phyloP scores from a whole-genome alignment of 2,888 invertebrate genomes.

The Dasysyrphus albostriatus region DNA sequence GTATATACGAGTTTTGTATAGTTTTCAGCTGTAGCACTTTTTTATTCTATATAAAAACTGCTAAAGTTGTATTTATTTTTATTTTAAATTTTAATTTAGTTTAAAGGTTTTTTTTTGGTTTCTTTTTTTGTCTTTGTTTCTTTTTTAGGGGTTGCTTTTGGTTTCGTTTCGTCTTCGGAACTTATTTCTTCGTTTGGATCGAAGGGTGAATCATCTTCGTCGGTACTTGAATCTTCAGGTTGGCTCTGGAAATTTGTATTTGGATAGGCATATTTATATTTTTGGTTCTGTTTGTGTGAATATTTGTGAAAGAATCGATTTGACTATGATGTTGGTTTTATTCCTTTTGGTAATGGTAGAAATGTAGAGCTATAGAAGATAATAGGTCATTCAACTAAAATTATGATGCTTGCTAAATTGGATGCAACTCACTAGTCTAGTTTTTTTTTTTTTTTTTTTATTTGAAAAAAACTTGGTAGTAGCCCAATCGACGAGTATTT shows the following conservation, averaged over 20 bases:
- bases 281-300: constrained; percentile 23
- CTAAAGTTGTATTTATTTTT: constrained; percentile 1
- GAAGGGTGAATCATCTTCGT: constrained; percentile 82
- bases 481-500: constrained; percentile 1
- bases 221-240: constrained; percentile 83
- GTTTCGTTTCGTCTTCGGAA: constrained; percentile 77
- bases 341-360: constrained; percentile 19
- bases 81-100: constrained; percentile 28
- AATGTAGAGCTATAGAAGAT: constrained; percentile 37
- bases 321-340: neutral
- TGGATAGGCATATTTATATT: constrained; percentile 24
- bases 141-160: constrained; percentile 43
- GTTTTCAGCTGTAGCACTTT: constrained; percentile 46
- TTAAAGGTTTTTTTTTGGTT: constrained; percentile 2
- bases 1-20: neutral
- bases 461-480: too few relatives aligned
- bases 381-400: constrained; percentile 28
- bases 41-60: constrained; percentile 35
- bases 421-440: neutral
- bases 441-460: too few relatives aligned
- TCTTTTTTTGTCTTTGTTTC: constrained; percentile 27
- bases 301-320: constrained; percentile 22
- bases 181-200: constrained; percentile 82
- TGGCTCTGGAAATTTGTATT: constrained; percentile 76
- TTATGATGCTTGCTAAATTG: constrained; percentile 24